phyloP scores from a whole-genome alignment of 2,113 vertebrate genomes.

The Lonchura striata region DNA sequence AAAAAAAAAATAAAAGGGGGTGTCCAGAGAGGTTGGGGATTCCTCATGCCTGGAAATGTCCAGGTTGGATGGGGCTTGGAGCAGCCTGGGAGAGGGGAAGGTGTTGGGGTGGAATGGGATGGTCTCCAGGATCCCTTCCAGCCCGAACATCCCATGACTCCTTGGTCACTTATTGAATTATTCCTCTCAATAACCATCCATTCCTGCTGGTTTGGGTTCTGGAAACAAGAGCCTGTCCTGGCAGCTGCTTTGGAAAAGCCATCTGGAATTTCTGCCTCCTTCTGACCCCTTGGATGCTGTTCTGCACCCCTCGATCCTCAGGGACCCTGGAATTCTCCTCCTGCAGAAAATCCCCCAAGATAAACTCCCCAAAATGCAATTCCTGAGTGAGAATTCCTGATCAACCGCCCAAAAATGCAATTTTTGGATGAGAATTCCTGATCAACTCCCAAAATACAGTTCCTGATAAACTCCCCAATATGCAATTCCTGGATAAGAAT shows the following conservation, averaged over 20 bases:
- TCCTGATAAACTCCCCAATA: too few relatives aligned
- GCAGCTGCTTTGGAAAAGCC: not conserved
- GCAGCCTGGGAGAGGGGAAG: too few relatives aligned
- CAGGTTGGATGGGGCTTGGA: not conserved
- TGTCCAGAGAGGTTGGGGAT: not conserved
- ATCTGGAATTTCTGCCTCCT: not conserved
- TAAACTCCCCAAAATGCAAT: not conserved
- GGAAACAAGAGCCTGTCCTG: not conserved
- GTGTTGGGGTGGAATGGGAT: fast-evolving
- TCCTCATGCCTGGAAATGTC: not conserved
- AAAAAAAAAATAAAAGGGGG: too few relatives aligned
- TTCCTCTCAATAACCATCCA: not conserved
- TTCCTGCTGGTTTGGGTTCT: not conserved
- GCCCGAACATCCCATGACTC: not conserved
- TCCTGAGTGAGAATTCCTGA: not conserved
- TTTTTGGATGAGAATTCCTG: not conserved
- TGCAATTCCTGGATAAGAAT: not conserved
- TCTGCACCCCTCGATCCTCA: not conserved
- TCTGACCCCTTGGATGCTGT: not conserved
- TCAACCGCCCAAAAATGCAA: not conserved
- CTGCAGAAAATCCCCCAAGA: not conserved
- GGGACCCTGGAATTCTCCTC: not conserved
- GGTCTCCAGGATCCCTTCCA: not conserved
- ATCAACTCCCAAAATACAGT: not conserved
- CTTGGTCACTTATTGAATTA: not conserved